Conservation (phyloP, 2,888 invertebrate species). For the Heliconius charithonia region DNA sequence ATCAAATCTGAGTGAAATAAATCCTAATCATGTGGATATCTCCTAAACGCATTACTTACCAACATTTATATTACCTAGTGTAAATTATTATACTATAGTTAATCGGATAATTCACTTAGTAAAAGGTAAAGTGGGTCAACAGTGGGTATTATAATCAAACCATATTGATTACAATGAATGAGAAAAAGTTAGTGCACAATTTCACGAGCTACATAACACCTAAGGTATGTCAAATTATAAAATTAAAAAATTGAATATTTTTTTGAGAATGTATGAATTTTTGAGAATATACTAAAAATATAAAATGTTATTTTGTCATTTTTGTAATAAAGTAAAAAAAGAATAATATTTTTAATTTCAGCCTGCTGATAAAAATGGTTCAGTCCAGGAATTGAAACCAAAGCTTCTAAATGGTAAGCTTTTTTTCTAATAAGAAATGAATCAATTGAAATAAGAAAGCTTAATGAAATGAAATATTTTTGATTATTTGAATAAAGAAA, state of each 20-base stretch:
- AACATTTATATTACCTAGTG: slow-evolving; percentile 52
- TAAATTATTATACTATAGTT: slow-evolving; percentile 48
- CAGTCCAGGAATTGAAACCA: slow-evolving; percentile 79
- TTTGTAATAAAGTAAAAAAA: not conserved
- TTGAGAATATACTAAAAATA: not conserved
- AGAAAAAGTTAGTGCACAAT: slow-evolving; percentile 80
- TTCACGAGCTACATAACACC: slow-evolving; percentile 83
- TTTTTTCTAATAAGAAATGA: not conserved
- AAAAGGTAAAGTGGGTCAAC: slow-evolving; percentile 68
- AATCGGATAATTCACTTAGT: slow-evolving; percentile 49
- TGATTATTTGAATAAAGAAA: not conserved
- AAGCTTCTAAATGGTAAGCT: slow-evolving; percentile 82
- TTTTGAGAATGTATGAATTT: not conserved
- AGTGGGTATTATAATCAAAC: slow-evolving; percentile 57
- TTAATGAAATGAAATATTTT: not conserved
- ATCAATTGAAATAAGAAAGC: not conserved
- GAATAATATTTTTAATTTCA: slow-evolving; percentile 56
- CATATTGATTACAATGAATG: slow-evolving; percentile 77
- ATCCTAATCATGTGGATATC: slow-evolving; percentile 70
- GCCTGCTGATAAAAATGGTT: slow-evolving; percentile 81
- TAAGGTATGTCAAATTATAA: slow-evolving; percentile 60
- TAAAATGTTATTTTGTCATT: not conserved
- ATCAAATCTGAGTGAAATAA: slow-evolving; percentile 65
- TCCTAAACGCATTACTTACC: slow-evolving; percentile 57
- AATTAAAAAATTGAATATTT: not conserved